These are phyloP conservation scores for Neodiprion pinetum DNA, from an alignment of 1,140 invertebrate genomes.

Conservation along the genomic window DNA sequence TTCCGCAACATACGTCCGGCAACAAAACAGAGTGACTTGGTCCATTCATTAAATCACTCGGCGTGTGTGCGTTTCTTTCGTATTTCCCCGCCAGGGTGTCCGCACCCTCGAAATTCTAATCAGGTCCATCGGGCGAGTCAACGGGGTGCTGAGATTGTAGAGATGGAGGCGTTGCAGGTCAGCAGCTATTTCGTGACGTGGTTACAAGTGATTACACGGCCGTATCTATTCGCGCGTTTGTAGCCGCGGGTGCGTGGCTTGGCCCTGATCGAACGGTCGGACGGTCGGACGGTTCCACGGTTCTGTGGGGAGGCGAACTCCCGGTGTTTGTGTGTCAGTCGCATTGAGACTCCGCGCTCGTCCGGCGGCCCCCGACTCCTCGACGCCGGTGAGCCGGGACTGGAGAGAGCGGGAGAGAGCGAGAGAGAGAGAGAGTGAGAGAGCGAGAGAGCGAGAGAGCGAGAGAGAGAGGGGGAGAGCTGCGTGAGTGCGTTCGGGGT, in stretches of 20 bases:
- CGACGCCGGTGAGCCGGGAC: conserved; percentile 10
- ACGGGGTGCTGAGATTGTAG: too few species aligned
- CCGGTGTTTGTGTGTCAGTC: conserved; percentile 57
- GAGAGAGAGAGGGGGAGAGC: conserved; percentile 8
- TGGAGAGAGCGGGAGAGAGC: neutral
- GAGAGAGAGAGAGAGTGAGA: neutral
- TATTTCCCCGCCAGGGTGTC: neutral
- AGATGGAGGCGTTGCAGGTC: neutral
- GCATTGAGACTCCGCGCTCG: conserved; percentile 48
- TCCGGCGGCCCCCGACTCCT: conserved; percentile 23
- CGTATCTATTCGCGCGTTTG: neutral
- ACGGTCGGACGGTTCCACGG: neutral
- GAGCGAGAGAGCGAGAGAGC: neutral
- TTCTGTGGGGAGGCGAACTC: conserved; percentile 34
- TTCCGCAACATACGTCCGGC: too few species aligned
- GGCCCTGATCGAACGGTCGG: conserved; percentile 7
- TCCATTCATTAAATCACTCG: neutral
- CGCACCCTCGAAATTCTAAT: neutral
- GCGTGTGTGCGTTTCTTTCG: neutral
- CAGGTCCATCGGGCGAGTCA: too few species aligned
- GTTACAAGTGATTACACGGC: neutral
- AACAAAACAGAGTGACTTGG: too few species aligned
- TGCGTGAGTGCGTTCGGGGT: conserved; percentile 10
- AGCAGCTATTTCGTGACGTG: conserved; percentile 1
- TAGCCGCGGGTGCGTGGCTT: conserved; percentile 14